These are phyloP conservation scores for Colius striatus DNA, from an alignment of 2,113 vertebrate genomes.

Conservation along the genomic window DNA sequence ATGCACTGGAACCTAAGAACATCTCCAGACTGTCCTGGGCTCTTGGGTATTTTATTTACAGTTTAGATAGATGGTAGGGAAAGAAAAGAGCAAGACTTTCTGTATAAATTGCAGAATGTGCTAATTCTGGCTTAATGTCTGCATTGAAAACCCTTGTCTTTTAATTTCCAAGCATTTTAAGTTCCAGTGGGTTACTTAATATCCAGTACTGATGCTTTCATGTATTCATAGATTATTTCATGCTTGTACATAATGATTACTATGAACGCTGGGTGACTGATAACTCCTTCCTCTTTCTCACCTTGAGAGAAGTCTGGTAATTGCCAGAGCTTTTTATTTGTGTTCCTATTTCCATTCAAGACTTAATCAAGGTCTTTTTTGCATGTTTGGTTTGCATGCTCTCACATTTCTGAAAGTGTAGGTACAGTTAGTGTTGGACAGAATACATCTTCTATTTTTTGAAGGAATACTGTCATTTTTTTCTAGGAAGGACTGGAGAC, in stretches of 20 bases:
- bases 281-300: background rate
- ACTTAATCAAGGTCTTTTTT: background rate
- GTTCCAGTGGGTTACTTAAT: background rate
- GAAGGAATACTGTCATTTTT: rapidly evolving
- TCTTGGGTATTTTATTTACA: constrained; percentile 1
- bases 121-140: background rate
- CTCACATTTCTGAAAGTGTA: background rate
- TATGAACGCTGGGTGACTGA: background rate
- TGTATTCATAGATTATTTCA: background rate
- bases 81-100: background rate
- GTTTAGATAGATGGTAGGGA: background rate
- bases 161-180: background rate
- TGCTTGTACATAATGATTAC: background rate
- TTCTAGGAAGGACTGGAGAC: background rate
- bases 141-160: background rate
- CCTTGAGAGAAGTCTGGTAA: background rate
- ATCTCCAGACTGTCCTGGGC: background rate
- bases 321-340: background rate
- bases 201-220: background rate
- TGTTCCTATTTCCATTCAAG: background rate
- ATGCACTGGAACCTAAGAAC: background rate
- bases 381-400: background rate
- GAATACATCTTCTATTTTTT: background rate
- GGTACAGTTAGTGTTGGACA: background rate
- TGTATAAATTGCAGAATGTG: background rate